Evolutionary conservation across 1,140 invertebrate species (phyloP), one percentile per base, ranked within the genome.

Genomic region (Heterodera schachtii): DNA sequence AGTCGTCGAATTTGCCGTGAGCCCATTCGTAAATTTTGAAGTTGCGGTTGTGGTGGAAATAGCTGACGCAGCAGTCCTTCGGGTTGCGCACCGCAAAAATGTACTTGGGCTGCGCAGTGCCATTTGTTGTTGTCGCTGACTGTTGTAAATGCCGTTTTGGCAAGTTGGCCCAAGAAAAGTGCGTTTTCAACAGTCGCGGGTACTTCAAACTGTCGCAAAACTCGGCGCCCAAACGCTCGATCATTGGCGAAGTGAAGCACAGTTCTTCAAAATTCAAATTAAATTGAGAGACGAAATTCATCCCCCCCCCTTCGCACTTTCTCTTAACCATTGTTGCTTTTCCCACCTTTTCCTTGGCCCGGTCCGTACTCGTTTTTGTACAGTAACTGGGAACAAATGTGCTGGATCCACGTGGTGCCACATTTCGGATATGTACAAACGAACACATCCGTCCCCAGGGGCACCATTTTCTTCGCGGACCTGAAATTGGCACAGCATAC

Each of bases 391-490:
- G 87, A 85, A 74, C 84, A 88, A 74, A 90, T 90, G 66, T 90
- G 88, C 47, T 91, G 89, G 70, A 91, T 87, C 90, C 90, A 90
- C 0, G 90, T 90, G 13, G 89, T 90, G 46, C 88, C 87, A 74
- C 88, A 90, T 79, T 88, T 88, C 41, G 87, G 87, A 73, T 84
- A 89, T 7, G 88, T 89, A 46, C 87, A 88, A 47, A 89, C 89
- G 73, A 90, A 88, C 7, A 89, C 88, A 52, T 90, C 88, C 43
- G 47, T 79, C 49, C 78, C 77, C n/a, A 49, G 44, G n/a, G 85
- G 78, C 21, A 76, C 11, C 75, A 90, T 75, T 0, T 49, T 81
- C 46, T 90, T 90, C 13, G 88, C 88, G 19, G 86, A 87, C 57
- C 86, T 82, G 4, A 31, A 85, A n/a, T n/a, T n/a, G n/a, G n/a